Base-by-base conservation (phyloP, 2,888 invertebrate genomes). In the Brachypalpus laphriformis region DNA sequence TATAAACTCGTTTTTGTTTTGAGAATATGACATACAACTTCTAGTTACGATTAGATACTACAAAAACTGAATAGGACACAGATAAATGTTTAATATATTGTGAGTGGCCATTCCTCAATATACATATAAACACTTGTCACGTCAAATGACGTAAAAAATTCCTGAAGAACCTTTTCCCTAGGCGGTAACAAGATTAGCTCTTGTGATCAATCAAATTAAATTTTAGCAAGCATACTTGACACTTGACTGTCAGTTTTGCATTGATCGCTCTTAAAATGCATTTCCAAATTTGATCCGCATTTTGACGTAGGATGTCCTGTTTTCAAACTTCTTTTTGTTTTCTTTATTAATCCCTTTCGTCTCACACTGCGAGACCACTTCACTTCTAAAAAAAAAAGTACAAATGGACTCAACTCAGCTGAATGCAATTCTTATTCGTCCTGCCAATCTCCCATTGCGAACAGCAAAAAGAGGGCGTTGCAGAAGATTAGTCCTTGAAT, bases 301-400 rank as follows among this genome's bases (percentile, higher is more conserved):
- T 34, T 56, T 40, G 14, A 66, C 25, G 40, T 42, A 70, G 70
- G 70, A 56, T 63, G 75, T 75, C 56, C 70, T 59, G 70, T 63
- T 47, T 70, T 37, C 22, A 34, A 45, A 56, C 18, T 47, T 63
- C 37, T 16, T 42, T 70, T 70, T 54, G 51, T 78, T 56, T 56
- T 49, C 70, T 28, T 57, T 65, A 63, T 65, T 71, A 71, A 78
- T 78, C 77, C 71, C 63, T 47, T 78, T 71, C 34, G 77, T 63
- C 47, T 54, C 70, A 63, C 71, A 56, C 77, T 45, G 34, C 16
- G 56, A 34, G 45, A 34, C 45, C 61, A 63, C 77, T 78, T 78
- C 45, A 57, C 22, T 28, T 9, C 20, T 14, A 34, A 31, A 57
- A 14, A 20, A 42, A 6, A 61, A 56, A 37, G n/a, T n/a, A 51